A percentile compares a stretch with the other conserved stretches of the same genome.
Conservation (phyloP, 2,797 vertebrate species). For the Pristis pectinata region DNA sequence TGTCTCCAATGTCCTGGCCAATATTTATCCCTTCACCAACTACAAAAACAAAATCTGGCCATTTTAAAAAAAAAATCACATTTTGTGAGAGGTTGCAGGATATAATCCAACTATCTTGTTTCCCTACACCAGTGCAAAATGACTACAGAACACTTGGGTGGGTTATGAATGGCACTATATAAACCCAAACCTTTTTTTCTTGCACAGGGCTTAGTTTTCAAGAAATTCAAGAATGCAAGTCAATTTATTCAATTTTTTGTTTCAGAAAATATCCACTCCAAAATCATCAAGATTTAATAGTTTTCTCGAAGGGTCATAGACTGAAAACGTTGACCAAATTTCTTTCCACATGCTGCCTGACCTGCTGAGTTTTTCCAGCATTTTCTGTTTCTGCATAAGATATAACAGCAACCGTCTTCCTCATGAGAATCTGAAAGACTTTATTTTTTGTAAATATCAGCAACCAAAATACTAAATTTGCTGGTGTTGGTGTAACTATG, state of each 20-base stretch:
- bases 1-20: not conserved
- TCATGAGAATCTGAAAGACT: not conserved
- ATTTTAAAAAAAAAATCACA: not conserved
- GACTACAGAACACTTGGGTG: not conserved
- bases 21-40: not conserved
- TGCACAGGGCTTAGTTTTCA: not conserved
- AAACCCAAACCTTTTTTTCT: not conserved
- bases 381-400: no score
- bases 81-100: not conserved
- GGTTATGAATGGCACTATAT: not conserved
- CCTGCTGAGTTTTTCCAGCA: no score
- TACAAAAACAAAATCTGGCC: not conserved
- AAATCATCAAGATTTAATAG: not conserved
- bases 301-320: no score
- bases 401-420: not conserved
- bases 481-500: not conserved
- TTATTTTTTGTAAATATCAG: not conserved
- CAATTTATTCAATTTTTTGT: not conserved
- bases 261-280: not conserved
- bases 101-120: not conserved
- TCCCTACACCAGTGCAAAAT: not conserved
- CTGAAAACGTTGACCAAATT: no score
- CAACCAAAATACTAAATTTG: not conserved
- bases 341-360: no score
- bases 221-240: not conserved